Base-by-base conservation (phyloP, 2,113 vertebrate species). In the Planiliza haematocheilus region DNA sequence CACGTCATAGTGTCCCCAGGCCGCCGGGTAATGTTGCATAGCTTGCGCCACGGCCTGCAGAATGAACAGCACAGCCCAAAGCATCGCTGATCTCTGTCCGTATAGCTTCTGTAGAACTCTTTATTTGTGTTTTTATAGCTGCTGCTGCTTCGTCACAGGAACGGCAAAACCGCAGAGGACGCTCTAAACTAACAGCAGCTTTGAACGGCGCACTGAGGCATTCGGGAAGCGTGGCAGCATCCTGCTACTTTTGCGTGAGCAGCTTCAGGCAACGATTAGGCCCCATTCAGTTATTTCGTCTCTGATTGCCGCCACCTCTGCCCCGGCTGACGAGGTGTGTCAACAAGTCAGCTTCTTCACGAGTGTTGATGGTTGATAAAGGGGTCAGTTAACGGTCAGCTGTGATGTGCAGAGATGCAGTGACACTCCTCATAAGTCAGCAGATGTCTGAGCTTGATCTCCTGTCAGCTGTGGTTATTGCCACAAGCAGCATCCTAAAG, bases 1-100 rank as follows among this genome's bases (percentile, higher is more conserved):
- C 73, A 98, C 95, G 0, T 99, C 97, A 67, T 99, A 99, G 91
- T 99, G 98, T 88, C 97, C 97, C 97, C 97, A 98, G 39, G 95
- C 95, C 0, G 97, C 94, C 17, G 95, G 96, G 92, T 97, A 99
- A 88, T 97, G 96, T 88, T 98, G 97, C 93, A 96, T 95, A 91
- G 96, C 83, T 0, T 94, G 94, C 49, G 95, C 94, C 42, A 97
- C 92, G 85, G 95, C 93, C 11, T 97, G 96, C 71, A 99, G 93
- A 68, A 95, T 93, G 82, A 98, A 90, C 85, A 97, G 92, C 79
- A 94, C 88, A 66, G 94, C 94, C 89, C 96, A 96, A 93, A 94
- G 95, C 97, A 98, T 98, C 11, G 62, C 84, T 87, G 81, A 64
- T 80, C 57, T 80, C 12, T 37, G 79, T 76, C 6, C 56, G 60